phyloP scores from a whole-genome alignment of 2,797 vertebrate genomes.

The Pteropus rufus region DNA sequence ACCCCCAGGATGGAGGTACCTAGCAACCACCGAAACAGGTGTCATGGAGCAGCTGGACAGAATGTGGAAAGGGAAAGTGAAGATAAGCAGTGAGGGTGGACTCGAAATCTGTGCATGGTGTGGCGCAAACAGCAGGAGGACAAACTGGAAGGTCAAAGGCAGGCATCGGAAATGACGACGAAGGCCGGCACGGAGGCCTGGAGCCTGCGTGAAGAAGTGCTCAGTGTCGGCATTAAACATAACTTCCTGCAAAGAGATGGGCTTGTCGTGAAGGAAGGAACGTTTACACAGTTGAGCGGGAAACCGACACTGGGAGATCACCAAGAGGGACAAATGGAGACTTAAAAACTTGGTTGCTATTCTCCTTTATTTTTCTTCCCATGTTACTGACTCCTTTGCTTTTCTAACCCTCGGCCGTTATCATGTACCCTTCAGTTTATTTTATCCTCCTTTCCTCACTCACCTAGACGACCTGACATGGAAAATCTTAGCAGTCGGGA shows the following conservation, averaged over 20 bases:
- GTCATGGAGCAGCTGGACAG: too few species aligned
- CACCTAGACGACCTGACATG: not conserved
- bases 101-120: not conserved
- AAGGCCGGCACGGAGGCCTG: not conserved
- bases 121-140: not conserved
- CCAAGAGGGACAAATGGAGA: not conserved
- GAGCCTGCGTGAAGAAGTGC: not conserved
- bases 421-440: not conserved
- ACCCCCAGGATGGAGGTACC: too few species aligned
- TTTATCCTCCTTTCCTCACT: not conserved
- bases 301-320: not conserved
- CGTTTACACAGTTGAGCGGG: rapidly evolving
- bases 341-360: not conserved
- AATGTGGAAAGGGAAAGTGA: not conserved
- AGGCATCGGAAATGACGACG: not conserved
- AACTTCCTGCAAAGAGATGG: not conserved
- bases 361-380: not conserved
- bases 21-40: rapidly evolving
- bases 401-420: too few species aligned
- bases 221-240: not conserved
- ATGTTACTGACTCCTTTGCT: not conserved
- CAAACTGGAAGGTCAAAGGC: not conserved
- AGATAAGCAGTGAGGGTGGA: not conserved
- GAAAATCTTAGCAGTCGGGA: too few species aligned
- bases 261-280: not conserved